A percentile compares a stretch with the other conserved stretches of the same genome.
phyloP scores from a whole-genome alignment of 30 jellyfish, hydroid and myxozoan genomes.

The Hydractinia echinata region DNA sequence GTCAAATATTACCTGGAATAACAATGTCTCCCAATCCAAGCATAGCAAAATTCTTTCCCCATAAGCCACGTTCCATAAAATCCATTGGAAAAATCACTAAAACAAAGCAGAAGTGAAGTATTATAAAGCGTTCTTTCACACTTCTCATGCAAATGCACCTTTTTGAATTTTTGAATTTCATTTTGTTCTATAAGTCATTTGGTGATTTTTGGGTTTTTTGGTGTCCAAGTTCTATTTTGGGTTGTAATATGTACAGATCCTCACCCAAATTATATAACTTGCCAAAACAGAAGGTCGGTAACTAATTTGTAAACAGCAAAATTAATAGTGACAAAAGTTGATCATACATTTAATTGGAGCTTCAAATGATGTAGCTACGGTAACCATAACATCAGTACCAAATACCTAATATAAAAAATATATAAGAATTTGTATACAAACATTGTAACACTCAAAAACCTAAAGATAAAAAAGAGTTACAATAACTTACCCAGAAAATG shows the following conservation, averaged over 20 bases:
- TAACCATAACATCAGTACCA: slow-evolving; percentile 96
- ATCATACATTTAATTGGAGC: slow-evolving; percentile 85
- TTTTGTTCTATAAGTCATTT: no score
- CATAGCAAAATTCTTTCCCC: slow-evolving; percentile 92
- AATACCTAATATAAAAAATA: slow-evolving; percentile 46
- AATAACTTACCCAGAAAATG: slow-evolving; percentile 76
- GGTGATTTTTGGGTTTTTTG: no score
- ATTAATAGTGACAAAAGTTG: neutral
- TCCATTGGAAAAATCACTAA: slow-evolving; percentile 95
- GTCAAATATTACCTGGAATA: slow-evolving; percentile 67
- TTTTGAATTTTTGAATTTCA: no score
- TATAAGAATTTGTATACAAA: neutral
- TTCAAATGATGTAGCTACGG: slow-evolving; percentile 92
- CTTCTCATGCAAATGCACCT: no score
- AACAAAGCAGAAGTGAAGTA: neutral
- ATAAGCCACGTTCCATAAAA: slow-evolving; percentile 78
- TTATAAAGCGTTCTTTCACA: no score
- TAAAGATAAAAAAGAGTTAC: neutral
- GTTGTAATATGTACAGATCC: no score
- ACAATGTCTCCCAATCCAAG: slow-evolving; percentile 97
- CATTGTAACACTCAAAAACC: neutral
- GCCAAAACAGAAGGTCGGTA: no score
- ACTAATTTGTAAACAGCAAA: no score
- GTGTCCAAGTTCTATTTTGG: no score
- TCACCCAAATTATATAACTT: no score